phyloP scores from a whole-genome alignment of 2,888 invertebrate species.

The Tuta absoluta region DNA sequence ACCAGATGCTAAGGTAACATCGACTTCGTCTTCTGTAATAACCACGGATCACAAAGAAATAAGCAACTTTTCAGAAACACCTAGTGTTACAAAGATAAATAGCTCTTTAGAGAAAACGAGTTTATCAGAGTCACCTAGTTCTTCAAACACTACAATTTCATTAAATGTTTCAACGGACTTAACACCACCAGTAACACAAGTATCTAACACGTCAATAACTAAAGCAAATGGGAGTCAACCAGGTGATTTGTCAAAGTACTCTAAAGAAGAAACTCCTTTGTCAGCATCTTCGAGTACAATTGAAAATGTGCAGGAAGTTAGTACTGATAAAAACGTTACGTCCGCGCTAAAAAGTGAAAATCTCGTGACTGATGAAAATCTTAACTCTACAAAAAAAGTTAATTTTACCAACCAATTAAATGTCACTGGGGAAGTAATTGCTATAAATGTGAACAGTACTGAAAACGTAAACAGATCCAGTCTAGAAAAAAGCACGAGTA shows the following conservation, averaged over 20 bases:
- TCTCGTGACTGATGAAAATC: background rate
- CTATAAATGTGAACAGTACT: background rate
- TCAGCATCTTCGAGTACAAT: background rate
- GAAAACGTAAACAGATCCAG: background rate
- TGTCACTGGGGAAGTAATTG: background rate
- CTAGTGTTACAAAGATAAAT: too few relatives aligned
- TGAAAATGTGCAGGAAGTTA: background rate
- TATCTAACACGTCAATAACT: background rate
- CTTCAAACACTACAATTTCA: background rate
- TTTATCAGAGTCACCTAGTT: background rate
- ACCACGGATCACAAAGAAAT: background rate
- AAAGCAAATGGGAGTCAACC: background rate
- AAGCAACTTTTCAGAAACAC: background rate
- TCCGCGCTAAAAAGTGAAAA: background rate
- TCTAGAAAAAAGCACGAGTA: background rate
- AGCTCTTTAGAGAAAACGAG: too few relatives aligned
- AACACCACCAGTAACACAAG: background rate
- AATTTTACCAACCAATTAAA: background rate
- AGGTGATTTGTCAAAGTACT: background rate
- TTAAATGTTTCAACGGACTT: background rate
- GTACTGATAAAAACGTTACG: background rate
- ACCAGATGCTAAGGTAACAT: background rate
- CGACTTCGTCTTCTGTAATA: background rate
- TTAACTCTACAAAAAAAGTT: background rate
- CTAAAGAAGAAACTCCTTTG: background rate